phyloP scores from a whole-genome alignment of 2,888 invertebrate genomes.

The Dolomedes plantarius region DNA sequence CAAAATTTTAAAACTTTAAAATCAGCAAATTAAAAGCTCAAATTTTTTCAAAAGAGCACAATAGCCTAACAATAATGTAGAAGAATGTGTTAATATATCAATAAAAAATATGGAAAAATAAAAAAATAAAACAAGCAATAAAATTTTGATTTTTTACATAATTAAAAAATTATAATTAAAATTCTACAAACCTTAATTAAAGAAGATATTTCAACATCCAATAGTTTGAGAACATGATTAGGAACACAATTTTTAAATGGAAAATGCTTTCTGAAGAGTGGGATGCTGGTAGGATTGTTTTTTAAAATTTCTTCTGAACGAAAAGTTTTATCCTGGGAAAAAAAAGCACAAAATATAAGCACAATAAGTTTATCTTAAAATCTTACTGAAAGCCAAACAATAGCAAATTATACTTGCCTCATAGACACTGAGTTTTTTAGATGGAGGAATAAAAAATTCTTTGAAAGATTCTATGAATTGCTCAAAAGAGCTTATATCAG shows the following conservation, averaged over 20 bases:
- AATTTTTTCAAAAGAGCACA: no score
- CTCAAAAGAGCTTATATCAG: conserved; percentile 39
- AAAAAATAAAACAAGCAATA: no score
- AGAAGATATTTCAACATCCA: conserved; percentile 19
- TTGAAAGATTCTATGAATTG: not conserved
- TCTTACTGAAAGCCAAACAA: not conserved
- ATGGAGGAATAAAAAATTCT: not conserved
- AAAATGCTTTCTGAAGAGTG: not conserved
- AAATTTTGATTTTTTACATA: no score
- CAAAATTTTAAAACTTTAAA: no score
- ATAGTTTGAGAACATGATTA: conserved; percentile 37
- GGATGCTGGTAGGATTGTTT: not conserved
- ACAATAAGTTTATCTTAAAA: not conserved
- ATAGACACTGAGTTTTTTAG: not conserved
- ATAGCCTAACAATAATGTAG: no score
- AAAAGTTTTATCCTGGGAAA: conserved; percentile 1
- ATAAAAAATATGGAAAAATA: no score
- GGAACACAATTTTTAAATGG: conserved; percentile 6
- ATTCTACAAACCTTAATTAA: not conserved
- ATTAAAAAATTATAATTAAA: no score
- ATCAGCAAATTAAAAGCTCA: no score
- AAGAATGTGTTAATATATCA: no score
- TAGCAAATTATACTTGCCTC: not conserved
- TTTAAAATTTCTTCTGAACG: conserved; percentile 9
- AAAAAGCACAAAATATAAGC: not conserved